Conservation (phyloP, 2,113 vertebrate species). For the Labeo catla region DNA sequence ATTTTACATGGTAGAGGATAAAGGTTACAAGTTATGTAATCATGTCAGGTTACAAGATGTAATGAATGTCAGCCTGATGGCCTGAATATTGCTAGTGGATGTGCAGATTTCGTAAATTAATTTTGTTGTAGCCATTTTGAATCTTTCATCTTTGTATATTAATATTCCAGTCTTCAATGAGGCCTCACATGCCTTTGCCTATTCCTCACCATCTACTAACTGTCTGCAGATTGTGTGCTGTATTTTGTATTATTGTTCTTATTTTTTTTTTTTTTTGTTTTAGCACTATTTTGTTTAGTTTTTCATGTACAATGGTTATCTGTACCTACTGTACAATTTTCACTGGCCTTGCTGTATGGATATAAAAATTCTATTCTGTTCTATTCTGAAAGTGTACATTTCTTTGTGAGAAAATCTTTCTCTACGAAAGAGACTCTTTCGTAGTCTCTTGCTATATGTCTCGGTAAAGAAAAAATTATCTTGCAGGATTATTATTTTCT, state of each 20-base stretch:
- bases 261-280: background rate
- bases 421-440: background rate
- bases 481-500: background rate
- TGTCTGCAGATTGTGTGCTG: background rate
- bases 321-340: background rate
- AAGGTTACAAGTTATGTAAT: background rate
- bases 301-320: background rate
- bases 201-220: background rate
- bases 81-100: background rate
- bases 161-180: background rate
- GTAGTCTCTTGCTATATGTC: background rate
- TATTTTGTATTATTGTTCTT: background rate
- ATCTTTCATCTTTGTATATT: background rate
- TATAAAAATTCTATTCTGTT: background rate
- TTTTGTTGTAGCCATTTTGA: background rate
- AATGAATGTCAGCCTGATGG: conserved; percentile 6
- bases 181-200: background rate
- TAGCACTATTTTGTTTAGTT: background rate
- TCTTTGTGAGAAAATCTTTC: background rate
- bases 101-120: background rate
- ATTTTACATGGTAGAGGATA: background rate
- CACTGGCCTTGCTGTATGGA: background rate
- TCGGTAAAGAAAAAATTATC: background rate
- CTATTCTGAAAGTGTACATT: background rate
- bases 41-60: background rate